Evolutionary conservation across 2,888 invertebrate species (phyloP), one percentile per base, ranked within the genome.

Genomic region (Mechanitis messenoides): DNA sequence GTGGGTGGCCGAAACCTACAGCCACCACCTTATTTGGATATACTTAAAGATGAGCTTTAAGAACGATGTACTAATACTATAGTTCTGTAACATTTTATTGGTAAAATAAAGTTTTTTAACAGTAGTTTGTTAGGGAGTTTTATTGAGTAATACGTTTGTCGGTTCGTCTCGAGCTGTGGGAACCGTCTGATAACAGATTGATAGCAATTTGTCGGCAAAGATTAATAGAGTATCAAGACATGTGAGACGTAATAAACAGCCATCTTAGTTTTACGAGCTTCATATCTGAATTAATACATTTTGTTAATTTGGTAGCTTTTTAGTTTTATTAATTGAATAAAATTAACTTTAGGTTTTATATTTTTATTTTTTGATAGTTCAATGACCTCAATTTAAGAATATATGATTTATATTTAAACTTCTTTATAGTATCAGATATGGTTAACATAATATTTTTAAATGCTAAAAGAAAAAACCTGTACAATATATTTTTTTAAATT

Each of bases 1-100:
- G 68, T 84, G 85, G 85, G 86, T 86, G 86, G 87, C 72, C 58
- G 60, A 59, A 65, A 71, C 61, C 66, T 61, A 60, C 7, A 60
- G 5, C 64, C 61, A 47, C 6, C 50, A 63, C 63, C 70, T 71
- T 76, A 71, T 61, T 1, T 0, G 0, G 1, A 2, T 55, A 3
- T 3, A 0, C 0, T 31, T 50, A 50, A 4, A 50, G 50, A 47
- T 47, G 20, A 47, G 6, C 6, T 47, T 6, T 9, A 9, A 31
- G 9, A 1, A 28, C 31, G 6, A 50, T 50, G 42, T 42, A 42
- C 42, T 42, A 42, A 42, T 42, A 31, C 31, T 9, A n/a, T 71
- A 68, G 67, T 68, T 70, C 69, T 60, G 63, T 63, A 75, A 71
- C 73, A 72, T 79, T 81, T 81, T 81, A 81, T 80, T 76, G 74